These are phyloP conservation scores for Agrypnia vestita DNA, from an alignment of 1,140 invertebrate species.

Conservation along the genomic window DNA sequence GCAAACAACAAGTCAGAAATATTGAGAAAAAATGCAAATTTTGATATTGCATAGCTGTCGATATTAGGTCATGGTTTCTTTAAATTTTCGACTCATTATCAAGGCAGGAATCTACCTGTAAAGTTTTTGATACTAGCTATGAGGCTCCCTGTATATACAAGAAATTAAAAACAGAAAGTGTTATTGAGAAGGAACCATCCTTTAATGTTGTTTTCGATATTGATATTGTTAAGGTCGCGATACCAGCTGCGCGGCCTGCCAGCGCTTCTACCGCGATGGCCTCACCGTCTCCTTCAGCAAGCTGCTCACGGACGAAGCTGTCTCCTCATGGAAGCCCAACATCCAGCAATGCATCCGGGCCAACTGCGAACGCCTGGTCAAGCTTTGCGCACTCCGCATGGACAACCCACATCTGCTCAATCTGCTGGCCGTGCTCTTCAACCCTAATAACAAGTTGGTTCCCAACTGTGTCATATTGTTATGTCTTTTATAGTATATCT, in stretches of 20 bases:
- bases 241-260: constrained; percentile 91
- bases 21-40: too few relatives aligned
- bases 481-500: too few relatives aligned
- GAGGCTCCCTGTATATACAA: too few relatives aligned
- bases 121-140: too few relatives aligned
- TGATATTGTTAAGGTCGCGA: constrained; percentile 81
- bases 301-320: constrained; percentile 98
- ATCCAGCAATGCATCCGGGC: constrained; percentile 96
- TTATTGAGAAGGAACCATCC: too few relatives aligned
- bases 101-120: too few relatives aligned
- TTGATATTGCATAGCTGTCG: too few relatives aligned
- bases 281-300: constrained; percentile 96
- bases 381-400: constrained; percentile 92
- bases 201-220: too few relatives aligned
- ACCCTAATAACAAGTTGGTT: constrained; percentile 91
- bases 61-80: too few relatives aligned
- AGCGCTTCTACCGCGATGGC: constrained; percentile 95
- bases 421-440: constrained; percentile 93
- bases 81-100: too few relatives aligned
- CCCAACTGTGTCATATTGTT: background rate
- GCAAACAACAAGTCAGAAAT: too few relatives aligned
- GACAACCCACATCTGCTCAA: constrained; percentile 96
- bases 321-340: constrained; percentile 97
- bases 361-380: constrained; percentile 93
- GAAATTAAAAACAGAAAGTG: too few relatives aligned